Base-by-base conservation (phyloP, 1,140 invertebrate genomes). In the Pseudoatta argentina region DNA sequence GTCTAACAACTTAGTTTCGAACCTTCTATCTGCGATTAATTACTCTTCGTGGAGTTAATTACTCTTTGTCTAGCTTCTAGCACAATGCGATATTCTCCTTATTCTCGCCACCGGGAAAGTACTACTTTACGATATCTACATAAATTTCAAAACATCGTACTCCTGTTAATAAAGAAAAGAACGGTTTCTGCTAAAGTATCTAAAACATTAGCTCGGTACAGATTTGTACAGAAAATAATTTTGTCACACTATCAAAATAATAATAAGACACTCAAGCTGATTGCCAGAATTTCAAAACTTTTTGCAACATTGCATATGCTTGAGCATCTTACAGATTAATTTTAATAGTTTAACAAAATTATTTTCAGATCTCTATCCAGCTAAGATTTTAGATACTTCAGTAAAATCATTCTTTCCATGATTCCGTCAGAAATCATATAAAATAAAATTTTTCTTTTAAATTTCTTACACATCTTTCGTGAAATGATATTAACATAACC, bases 21-120 rank as follows among this genome's bases (percentile, higher is more conserved):
- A 51, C 39, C 79, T 83, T 83, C 69, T 75, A 73, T 61, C 44
- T 44, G 67, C 73, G 63, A 88, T 87, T 86, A 85, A 89, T 89
- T 87, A 85, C 79, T 53, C 57, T 39, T 66, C 59, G 44, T 57
- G 51, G 57, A 63, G 61, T 85, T 89, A 85, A 87, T 88, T 87
- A 78, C 55, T 73, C 87, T 88, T 87, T 66, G 73, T 87, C 79
- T 59, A 87, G 79, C 34, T 30, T 24, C 71, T 30, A 39, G 48
- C 77, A 44, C 39, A 66, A 64, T 21, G 57, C 57, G 76, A 87
- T 85, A 48, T 57, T 83, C 77, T 78, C 24, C 86, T 87, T 81
- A 75, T 86, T 87, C 69, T 57, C 16, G 18, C 53, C 51, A 57
- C 55, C 14, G 14, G 14, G 12, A 21, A 44, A 18, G 64, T 53